Conservation (phyloP, 2,113 vertebrate species). For the Regulus satrapa region DNA sequence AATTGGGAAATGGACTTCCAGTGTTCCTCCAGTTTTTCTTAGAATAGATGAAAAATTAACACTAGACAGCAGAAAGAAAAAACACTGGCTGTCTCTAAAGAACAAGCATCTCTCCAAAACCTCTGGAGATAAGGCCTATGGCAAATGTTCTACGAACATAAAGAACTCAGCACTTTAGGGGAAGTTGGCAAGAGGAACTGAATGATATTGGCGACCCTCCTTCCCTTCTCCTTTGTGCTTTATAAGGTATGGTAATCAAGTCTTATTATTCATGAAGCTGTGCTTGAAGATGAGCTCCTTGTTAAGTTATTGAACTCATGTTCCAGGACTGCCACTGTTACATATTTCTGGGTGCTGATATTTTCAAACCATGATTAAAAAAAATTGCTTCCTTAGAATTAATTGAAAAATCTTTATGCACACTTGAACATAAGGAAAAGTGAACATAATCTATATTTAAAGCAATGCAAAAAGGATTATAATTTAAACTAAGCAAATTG, state of each 20-base stretch:
- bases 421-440: slow-evolving; percentile 10
- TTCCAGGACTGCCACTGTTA: not conserved
- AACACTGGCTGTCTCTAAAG: not conserved
- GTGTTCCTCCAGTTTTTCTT: not conserved
- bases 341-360: not conserved
- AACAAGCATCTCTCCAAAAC: not conserved
- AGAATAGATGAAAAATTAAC: not conserved
- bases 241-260: not conserved
- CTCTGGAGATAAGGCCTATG: not conserved
- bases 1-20: not conserved
- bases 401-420: slow-evolving; percentile 44
- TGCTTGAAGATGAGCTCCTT: not conserved
- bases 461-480: slow-evolving; percentile 53
- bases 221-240: not conserved
- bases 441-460: slow-evolving; percentile 40
- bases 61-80: not conserved
- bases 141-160: not conserved
- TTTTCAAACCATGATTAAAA: not conserved
- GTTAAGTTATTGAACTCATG: not conserved
- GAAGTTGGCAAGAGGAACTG: not conserved
- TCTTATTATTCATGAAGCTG: not conserved
- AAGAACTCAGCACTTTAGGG: not conserved
- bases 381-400: slow-evolving; percentile 29
- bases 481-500: slow-evolving; percentile 61
- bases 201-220: not conserved